These are phyloP conservation scores for Bubo bubo DNA, from an alignment of 2,113 vertebrate genomes.

Conservation along the genomic window DNA sequence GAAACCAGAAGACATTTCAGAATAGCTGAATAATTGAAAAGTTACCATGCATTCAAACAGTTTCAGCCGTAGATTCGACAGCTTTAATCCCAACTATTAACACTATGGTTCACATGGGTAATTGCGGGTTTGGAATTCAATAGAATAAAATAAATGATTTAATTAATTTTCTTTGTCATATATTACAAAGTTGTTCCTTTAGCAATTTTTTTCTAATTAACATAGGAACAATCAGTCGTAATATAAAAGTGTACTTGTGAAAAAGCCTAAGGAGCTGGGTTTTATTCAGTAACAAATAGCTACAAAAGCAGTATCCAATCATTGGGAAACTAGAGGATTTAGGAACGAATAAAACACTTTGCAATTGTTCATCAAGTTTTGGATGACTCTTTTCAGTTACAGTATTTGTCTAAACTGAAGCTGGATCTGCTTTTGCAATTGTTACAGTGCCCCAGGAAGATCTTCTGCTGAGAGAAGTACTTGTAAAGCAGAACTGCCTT, in stretches of 20 bases:
- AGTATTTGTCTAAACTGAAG: neutral
- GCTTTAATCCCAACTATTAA: neutral
- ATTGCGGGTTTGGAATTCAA: neutral
- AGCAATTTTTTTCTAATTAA: neutral
- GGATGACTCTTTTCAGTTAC: neutral
- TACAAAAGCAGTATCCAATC: neutral
- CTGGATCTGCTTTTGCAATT: neutral
- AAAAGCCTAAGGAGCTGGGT: neutral
- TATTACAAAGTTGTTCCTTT: neutral
- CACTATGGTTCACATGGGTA: neutral
- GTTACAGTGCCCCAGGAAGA: neutral
- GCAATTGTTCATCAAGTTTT: neutral
- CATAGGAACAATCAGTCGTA: neutral
- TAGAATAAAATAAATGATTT: neutral
- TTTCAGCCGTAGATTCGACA: neutral
- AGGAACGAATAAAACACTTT: neutral
- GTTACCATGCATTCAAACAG: neutral
- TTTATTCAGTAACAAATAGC: neutral
- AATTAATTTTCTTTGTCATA: neutral
- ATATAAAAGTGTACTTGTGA: neutral
- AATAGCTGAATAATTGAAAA: neutral
- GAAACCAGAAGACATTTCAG: neutral
- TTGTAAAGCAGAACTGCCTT: neutral
- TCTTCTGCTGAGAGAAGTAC: neutral
- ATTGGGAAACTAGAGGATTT: neutral